Evolutionary conservation across 2,888 invertebrate species (phyloP), one percentile per base, ranked within the genome.

Genomic region (Amiota minor): DNA sequence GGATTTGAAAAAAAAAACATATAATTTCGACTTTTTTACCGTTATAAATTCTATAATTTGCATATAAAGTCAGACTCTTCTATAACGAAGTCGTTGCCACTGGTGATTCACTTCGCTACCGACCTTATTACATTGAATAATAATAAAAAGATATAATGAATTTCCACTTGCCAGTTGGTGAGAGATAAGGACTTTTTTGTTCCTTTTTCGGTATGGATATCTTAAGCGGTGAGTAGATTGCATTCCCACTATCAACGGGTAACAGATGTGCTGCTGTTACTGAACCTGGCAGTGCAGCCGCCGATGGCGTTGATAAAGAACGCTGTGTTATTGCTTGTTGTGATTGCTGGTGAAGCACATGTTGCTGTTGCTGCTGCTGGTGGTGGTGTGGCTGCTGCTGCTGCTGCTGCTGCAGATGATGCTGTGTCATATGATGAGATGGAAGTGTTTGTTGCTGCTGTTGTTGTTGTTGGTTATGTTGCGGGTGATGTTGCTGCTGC

Each of bases 151-250:
- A 46, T 62, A 71, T 14, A 68, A 71, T 12, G 11, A 72, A 73
- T 75, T 72, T 75, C 49, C 76, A 80, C 86, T 88, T 91, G 91
- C 96, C 97, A 75, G 97, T 97, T 74, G 97, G 97, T 74, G 97
- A 97, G 59, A 97, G 96, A 88, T 96, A 96, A 49, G 97, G 97
- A 89, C 97, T 97, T 86, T 95, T 91, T 72, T 89, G 89, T 79
- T 90, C 90, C 78, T 88, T 87, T 81, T 90, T 90, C 74, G 90
- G 90, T 87, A 90, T 90, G 78, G 90, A 88, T 81, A 90, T 90
- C 80, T 90, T 89, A 72, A 90, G 83, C 78, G 90, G 90, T 76
- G 90, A 88, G 80, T 90, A 90, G 77, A 90, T 89, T 79, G 89
- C 88, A 84, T 86, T 87, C 78, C 88, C 81, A 77, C 86, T 87